phyloP scores from a whole-genome alignment of 2,113 vertebrate genomes.

The Manacus vitellinus region DNA sequence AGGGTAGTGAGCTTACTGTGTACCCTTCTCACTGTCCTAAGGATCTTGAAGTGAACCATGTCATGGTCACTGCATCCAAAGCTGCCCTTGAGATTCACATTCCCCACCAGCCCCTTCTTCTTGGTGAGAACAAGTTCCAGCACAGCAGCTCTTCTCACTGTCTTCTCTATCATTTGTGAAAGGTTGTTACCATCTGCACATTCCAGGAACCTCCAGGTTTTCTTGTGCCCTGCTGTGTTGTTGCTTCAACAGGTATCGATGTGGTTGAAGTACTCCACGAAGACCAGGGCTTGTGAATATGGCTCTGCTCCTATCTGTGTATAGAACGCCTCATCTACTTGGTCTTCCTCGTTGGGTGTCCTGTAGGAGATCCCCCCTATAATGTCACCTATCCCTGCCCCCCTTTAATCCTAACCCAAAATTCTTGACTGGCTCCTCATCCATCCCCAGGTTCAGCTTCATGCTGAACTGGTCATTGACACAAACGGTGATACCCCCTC shows the following conservation, averaged over 20 bases:
- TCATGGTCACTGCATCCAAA: not conserved
- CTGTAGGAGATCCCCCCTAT: not conserved
- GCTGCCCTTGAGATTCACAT: not conserved
- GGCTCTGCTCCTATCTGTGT: not conserved
- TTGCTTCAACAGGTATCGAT: too few species aligned
- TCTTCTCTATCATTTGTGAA: not conserved
- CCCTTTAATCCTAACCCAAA: not conserved
- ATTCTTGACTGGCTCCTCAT: not conserved
- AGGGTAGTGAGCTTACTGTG: not conserved
- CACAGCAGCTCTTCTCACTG: not conserved
- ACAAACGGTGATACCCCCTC: not conserved
- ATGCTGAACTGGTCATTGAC: not conserved
- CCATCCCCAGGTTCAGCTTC: not conserved
- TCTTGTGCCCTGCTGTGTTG: not conserved
- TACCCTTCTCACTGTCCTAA: not conserved
- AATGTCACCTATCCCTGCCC: not conserved
- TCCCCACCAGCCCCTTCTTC: not conserved
- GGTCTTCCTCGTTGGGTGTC: not conserved
- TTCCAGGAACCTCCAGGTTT: not conserved
- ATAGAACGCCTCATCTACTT: not conserved
- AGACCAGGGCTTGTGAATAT: not conserved
- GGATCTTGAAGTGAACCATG: not conserved
- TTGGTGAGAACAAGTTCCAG: not conserved
- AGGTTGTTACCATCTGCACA: not conserved
- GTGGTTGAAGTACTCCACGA: not conserved